Evolutionary conservation across 2,797 vertebrate species (phyloP).

Genomic region (Melanotaenia maccullochi): DNA sequence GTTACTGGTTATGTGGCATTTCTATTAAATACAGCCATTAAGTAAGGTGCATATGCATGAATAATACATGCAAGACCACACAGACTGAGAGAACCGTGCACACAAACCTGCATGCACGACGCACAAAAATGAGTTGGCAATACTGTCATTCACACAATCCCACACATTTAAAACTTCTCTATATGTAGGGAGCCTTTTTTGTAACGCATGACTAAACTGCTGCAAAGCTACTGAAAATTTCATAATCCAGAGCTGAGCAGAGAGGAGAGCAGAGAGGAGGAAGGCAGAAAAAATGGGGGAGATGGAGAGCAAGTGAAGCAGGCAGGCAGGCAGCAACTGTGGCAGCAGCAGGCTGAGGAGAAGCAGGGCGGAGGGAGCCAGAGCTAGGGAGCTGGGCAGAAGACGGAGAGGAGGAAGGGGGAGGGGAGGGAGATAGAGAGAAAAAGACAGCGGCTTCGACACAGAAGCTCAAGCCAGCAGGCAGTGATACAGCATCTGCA

Average conservation of each 20-base stretch:
- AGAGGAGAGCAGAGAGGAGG: conserved; percentile 47
- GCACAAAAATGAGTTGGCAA: conserved; percentile 13
- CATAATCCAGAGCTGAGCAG: conserved; percentile 74
- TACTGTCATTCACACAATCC: conserved; percentile 25
- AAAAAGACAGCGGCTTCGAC: conserved; percentile 18
- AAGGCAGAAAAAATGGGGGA: conserved; percentile 45
- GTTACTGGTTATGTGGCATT: conserved; percentile 43
- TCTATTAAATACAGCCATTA: conserved; percentile 30
- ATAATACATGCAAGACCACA: conserved; percentile 10
- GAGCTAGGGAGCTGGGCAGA: conserved; percentile 48
- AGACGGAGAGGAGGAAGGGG: conserved; percentile 35
- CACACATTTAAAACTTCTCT: conserved; percentile 28
- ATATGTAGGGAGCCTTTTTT: conserved; percentile 58
- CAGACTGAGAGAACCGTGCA: conserved; percentile 13
- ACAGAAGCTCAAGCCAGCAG: conserved; percentile 62
- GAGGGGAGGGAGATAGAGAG: conserved; percentile 35
- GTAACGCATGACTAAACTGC: conserved; percentile 79
- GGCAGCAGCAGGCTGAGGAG: conserved; percentile 66
- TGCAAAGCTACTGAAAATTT: conserved; percentile 86
- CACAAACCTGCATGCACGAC: conserved; percentile 32
- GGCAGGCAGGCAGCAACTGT: conserved; percentile 71
- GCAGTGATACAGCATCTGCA: conserved; percentile 66
- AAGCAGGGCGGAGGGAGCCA: conserved; percentile 58
- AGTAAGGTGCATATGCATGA: conserved; percentile 23
- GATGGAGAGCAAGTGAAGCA: conserved; percentile 53